Percentiles rank a stretch among this genome's conserved stretches.
Conservation (phyloP, 35 echinoderm and acorn worm species). For the Apostichopus californicus region DNA sequence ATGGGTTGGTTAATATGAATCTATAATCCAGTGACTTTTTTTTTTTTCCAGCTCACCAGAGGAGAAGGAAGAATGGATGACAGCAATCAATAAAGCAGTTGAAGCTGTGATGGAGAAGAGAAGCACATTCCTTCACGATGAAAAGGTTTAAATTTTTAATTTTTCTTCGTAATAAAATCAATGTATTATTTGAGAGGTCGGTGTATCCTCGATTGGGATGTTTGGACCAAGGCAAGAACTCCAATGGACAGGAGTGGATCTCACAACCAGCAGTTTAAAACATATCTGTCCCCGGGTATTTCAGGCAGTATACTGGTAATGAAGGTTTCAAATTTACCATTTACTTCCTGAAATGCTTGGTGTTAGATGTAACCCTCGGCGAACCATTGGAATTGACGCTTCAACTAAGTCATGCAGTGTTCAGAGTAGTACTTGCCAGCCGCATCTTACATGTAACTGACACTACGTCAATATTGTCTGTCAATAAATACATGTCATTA, state of each 20-base stretch:
- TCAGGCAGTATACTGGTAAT: constrained; percentile 99
- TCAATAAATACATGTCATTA: no score
- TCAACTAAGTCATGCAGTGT: no score
- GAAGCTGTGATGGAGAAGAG: constrained; percentile 66
- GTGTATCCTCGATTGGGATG: no score
- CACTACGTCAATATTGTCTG: no score
- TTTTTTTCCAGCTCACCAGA: constrained; percentile 69
- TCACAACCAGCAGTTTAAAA: not conserved
- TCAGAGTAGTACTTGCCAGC: no score
- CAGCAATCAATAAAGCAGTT: constrained; percentile 67
- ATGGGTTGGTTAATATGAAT: no score
- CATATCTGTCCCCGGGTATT: constrained; percentile 58
- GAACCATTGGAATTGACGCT: no score
- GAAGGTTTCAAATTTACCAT: constrained; percentile 74
- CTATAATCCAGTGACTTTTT: not conserved
- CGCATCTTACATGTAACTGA: no score
- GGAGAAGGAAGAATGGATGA: constrained; percentile 73
- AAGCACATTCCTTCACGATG: constrained; percentile 60
- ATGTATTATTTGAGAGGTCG: no score
- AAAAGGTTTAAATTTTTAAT: no score
- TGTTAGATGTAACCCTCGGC: not conserved
- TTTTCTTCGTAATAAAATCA: no score
- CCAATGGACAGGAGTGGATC: not conserved
- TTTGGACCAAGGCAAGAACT: not conserved
- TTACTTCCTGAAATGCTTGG: constrained; percentile 77